Conservation (phyloP, 2,113 vertebrate species). For the Mellivora capensis region DNA sequence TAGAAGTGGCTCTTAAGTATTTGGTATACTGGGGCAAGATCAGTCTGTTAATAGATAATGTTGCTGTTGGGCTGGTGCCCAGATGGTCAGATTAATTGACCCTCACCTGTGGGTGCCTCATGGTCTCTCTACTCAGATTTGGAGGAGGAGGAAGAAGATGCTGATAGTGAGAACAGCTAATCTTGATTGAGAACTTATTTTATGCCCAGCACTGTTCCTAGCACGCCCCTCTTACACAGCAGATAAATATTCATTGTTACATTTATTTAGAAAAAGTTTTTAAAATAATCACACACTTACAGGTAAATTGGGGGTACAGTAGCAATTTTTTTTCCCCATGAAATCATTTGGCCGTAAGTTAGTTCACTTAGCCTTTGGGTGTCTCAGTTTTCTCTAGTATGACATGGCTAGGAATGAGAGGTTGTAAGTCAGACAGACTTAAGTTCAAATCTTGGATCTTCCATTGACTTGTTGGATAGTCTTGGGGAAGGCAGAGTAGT, state of each 20-base stretch:
- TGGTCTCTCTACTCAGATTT: not conserved
- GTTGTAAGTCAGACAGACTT: not conserved
- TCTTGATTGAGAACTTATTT: not conserved
- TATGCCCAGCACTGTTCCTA: not conserved
- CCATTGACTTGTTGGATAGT: too few relatives aligned
- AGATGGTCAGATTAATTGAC: not conserved
- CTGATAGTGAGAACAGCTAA: not conserved
- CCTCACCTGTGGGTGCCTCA: not conserved
- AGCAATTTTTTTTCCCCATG: too few relatives aligned
- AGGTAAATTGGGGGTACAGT: not conserved
- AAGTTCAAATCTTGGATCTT: not conserved
- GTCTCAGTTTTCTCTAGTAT: not conserved
- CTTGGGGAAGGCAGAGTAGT: not conserved
- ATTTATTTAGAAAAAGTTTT: not conserved
- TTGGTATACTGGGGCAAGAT: slow-evolving; percentile 1
- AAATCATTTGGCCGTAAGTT: not conserved
- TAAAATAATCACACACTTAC: not conserved
- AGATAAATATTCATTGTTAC: not conserved
- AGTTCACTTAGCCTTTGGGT: not conserved
- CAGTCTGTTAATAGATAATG: not conserved
- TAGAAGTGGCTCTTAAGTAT: not conserved
- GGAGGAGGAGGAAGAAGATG: not conserved
- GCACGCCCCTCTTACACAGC: not conserved
- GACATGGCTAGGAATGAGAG: not conserved
- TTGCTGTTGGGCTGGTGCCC: not conserved